Conservation (phyloP, 2,113 vertebrate genomes). For the Epinephelus moara region DNA sequence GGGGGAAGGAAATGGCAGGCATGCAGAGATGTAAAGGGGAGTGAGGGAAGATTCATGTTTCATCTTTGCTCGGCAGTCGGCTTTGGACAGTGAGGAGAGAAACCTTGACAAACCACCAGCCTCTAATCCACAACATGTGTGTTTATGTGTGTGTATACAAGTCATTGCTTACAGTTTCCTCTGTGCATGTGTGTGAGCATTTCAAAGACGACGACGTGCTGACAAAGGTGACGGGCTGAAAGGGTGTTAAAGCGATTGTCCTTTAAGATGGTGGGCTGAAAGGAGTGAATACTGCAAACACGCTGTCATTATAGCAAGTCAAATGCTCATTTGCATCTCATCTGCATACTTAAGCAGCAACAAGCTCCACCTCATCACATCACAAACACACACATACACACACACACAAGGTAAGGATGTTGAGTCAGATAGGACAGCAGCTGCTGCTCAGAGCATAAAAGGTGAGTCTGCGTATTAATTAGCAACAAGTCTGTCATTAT, state of each 20-base stretch:
- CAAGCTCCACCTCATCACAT: constrained; percentile 30
- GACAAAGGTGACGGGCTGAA: constrained; percentile 31
- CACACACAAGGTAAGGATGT: neutral
- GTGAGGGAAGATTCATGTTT: constrained; percentile 2
- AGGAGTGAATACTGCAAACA: constrained; percentile 27
- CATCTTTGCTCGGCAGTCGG: constrained; percentile 26
- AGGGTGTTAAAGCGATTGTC: constrained; percentile 42
- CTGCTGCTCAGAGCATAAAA: constrained; percentile 13
- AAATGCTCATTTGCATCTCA: constrained; percentile 65
- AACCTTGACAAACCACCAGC: constrained; percentile 32
- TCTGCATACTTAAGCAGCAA: constrained; percentile 55
- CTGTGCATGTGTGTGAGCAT: neutral
- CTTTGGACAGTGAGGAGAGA: constrained; percentile 9
- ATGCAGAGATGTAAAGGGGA: neutral
- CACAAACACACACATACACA: constrained; percentile 24
- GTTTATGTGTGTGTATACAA: neutral
- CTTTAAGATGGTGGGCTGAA: constrained; percentile 47
- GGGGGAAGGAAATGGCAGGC: neutral
- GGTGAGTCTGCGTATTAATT: constrained; percentile 29
- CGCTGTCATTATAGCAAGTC: constrained; percentile 31
- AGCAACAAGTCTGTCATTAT: constrained; percentile 26
- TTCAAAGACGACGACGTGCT: constrained; percentile 10
- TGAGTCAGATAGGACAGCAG: constrained; percentile 38
- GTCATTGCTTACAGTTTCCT: neutral
- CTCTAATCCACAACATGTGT: constrained; percentile 26